Conservation (phyloP, 2,888 invertebrate species). For the Prosapia bicincta region DNA sequence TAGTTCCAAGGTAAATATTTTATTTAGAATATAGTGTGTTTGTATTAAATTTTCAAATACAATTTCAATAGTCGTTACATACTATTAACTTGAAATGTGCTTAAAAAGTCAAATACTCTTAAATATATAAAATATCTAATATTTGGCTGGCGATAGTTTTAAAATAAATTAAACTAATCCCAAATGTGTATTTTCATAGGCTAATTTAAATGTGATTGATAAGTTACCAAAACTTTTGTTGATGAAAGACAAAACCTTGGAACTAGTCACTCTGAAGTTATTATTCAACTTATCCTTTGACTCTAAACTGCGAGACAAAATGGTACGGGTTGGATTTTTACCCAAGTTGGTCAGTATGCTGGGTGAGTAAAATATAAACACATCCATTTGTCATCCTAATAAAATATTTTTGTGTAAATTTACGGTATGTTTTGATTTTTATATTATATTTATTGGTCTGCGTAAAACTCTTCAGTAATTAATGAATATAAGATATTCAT, state of each 20-base stretch:
- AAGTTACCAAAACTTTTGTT: constrained; percentile 78
- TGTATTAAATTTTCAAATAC: no score
- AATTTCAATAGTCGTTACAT: no score
- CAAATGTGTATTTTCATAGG: constrained; percentile 47
- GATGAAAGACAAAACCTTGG: constrained; percentile 58
- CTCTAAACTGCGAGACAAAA: constrained; percentile 75
- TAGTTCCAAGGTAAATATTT: no score
- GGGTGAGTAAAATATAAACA: constrained; percentile 60
- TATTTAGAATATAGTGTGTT: no score
- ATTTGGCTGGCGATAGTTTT: neutral
- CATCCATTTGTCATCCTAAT: no score
- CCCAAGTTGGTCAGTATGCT: constrained; percentile 87
- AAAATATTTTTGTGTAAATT: no score
- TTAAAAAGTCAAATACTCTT: neutral
- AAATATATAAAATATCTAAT: neutral
- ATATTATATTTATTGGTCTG: no score
- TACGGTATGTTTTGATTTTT: no score
- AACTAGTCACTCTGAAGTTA: constrained; percentile 81
- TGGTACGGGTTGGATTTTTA: constrained; percentile 84
- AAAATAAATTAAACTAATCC: neutral
- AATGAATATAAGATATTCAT: no score
- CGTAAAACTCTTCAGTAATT: no score
- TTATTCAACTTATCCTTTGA: constrained; percentile 97
- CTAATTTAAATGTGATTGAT: constrained; percentile 72
- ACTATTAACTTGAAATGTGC: neutral